A percentile compares a stretch with the other conserved stretches of the same genome.
These are phyloP conservation scores for Xenentodon cancila DNA, from an alignment of 2,797 vertebrate genomes.

Conservation along the genomic window DNA sequence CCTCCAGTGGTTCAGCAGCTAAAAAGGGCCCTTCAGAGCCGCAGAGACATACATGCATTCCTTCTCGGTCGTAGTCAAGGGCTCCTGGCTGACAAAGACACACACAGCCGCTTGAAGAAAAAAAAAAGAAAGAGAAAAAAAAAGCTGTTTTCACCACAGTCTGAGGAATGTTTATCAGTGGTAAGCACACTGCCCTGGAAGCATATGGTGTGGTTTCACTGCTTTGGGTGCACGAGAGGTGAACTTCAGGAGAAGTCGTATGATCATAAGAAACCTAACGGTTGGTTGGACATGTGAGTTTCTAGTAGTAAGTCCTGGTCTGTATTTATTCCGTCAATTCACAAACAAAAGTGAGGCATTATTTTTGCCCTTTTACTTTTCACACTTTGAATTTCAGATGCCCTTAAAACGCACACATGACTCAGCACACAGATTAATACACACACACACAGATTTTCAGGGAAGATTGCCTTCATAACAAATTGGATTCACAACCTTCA, in stretches of 20 bases:
- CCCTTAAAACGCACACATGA: neutral
- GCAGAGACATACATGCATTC: slow-evolving; percentile 48
- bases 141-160: slow-evolving; percentile 75
- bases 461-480: too few relatives aligned
- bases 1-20: slow-evolving; percentile 79
- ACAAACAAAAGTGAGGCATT: neutral
- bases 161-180: slow-evolving; percentile 81
- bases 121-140: slow-evolving; percentile 31
- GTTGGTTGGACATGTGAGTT: slow-evolving; percentile 56
- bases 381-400: neutral
- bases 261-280: slow-evolving; percentile 52
- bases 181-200: slow-evolving; percentile 75
- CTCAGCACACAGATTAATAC: neutral
- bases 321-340: slow-evolving; percentile 11
- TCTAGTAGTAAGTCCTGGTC: slow-evolving; percentile 29
- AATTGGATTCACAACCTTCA: too few relatives aligned
- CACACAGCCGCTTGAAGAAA: slow-evolving; percentile 63
- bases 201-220: slow-evolving; percentile 77
- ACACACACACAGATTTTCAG: neutral
- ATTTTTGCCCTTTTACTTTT: neutral
- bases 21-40: slow-evolving; percentile 39
- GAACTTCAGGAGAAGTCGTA: slow-evolving; percentile 67
- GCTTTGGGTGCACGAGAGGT: slow-evolving; percentile 73
- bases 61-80: slow-evolving; percentile 45
- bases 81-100: slow-evolving; percentile 74